Conservation (phyloP, 2,888 invertebrate species). For the Norana najaformis region DNA sequence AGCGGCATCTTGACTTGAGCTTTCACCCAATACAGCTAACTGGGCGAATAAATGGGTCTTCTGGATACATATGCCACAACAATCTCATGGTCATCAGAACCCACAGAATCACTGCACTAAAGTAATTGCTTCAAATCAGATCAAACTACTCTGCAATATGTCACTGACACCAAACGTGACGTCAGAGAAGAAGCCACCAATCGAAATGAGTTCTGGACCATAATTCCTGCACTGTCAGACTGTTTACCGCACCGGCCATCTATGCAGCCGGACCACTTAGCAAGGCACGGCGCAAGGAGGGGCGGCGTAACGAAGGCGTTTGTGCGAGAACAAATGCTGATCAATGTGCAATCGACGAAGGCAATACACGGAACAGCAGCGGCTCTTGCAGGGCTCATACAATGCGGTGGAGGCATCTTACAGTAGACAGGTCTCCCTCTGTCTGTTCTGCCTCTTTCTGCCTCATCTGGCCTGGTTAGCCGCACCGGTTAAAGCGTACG, state of each 20-base stretch:
- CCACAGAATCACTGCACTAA: not conserved
- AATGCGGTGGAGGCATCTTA: not conserved
- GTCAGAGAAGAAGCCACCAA: not conserved
- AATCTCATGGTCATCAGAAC: no score
- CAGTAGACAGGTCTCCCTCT: slow-evolving; percentile 2
- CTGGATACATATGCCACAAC: no score
- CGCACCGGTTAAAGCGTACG: no score
- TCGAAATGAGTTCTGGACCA: not conserved
- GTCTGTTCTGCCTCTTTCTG: not conserved
- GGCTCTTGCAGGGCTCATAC: not conserved
- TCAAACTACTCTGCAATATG: not conserved
- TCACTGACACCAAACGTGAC: not conserved
- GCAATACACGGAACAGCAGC: not conserved
- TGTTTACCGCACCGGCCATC: not conserved
- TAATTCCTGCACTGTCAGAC: not conserved
- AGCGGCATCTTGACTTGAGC: no score
- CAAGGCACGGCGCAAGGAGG: not conserved
- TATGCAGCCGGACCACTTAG: not conserved
- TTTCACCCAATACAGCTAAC: no score
- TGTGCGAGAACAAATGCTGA: not conserved
- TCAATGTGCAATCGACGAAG: not conserved
- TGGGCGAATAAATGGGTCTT: no score
- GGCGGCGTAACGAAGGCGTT: not conserved
- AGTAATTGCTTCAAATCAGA: not conserved
- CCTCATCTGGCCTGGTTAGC: no score